These are phyloP conservation scores for Prosopocoilus inquinatus DNA, from an alignment of 2,888 invertebrate genomes.

Conservation along the genomic window DNA sequence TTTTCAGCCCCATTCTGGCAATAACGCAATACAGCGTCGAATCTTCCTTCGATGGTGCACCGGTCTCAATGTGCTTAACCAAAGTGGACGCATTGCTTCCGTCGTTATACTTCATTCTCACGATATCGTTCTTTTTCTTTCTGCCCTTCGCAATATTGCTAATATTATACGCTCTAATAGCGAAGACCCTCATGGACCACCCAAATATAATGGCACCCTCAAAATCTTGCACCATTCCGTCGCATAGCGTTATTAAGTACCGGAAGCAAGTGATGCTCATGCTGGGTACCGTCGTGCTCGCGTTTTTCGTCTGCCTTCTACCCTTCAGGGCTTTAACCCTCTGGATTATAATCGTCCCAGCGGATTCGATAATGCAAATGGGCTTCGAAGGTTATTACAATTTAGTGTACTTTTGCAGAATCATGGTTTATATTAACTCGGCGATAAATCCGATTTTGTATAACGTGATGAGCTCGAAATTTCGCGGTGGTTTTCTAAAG, in stretches of 20 bases:
- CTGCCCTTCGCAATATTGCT: slow-evolving; percentile 79
- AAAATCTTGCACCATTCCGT: slow-evolving; percentile 52
- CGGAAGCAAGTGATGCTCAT: slow-evolving; percentile 82
- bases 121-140: slow-evolving; percentile 81
- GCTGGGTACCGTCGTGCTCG: slow-evolving; percentile 85
- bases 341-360: slow-evolving; percentile 79
- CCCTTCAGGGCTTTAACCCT: slow-evolving; percentile 86
- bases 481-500: slow-evolving; percentile 76
- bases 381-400: slow-evolving; percentile 81
- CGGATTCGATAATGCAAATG: slow-evolving; percentile 60
- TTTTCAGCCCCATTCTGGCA: slow-evolving; percentile 77
- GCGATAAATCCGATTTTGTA: slow-evolving; percentile 90
- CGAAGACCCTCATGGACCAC: slow-evolving; percentile 79
- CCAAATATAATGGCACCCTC: slow-evolving; percentile 66
- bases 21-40: slow-evolving; percentile 76
- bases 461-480: slow-evolving; percentile 89
- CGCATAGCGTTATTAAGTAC: slow-evolving; percentile 65
- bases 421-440: slow-evolving; percentile 87
- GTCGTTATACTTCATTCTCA: slow-evolving; percentile 75
- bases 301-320: slow-evolving; percentile 86
- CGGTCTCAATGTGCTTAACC: slow-evolving; percentile 78
- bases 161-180: slow-evolving; percentile 80
- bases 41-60: slow-evolving; percentile 68
- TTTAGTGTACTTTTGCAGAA: slow-evolving; percentile 79
- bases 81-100: slow-evolving; percentile 76